A percentile compares a stretch with the other conserved stretches of the same genome.
Conservation (phyloP, 2,113 vertebrate species). For the Trogon surrucura region DNA sequence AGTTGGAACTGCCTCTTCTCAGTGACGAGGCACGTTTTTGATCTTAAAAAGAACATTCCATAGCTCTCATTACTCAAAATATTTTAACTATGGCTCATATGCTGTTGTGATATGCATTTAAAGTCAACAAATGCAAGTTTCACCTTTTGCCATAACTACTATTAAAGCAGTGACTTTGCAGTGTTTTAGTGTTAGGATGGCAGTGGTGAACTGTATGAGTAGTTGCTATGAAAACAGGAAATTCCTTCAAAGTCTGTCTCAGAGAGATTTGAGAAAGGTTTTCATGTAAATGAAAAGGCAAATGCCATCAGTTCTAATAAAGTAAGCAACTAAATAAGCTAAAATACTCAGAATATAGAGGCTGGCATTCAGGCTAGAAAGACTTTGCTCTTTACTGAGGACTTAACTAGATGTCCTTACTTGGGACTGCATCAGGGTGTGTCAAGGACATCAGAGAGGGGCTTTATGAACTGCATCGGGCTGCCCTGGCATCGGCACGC, state of each 20-base stretch:
- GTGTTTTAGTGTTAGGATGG: background rate
- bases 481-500: fast-evolving
- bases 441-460: background rate
- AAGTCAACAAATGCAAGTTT: background rate
- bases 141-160: background rate
- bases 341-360: background rate
- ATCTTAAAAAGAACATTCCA: background rate
- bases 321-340: constrained; percentile 14
- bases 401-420: background rate
- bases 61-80: background rate
- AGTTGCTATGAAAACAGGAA: constrained; percentile 40
- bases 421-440: background rate
- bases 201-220: background rate
- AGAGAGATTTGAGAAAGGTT: background rate
- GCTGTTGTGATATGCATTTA: background rate
- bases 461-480: background rate
- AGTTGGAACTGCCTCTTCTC: background rate
- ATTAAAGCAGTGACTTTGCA: background rate
- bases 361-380: background rate
- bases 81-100: background rate
- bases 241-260: constrained; percentile 11
- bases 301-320: background rate
- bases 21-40: background rate
- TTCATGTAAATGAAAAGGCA: constrained; percentile 13
- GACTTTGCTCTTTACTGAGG: constrained; percentile 1